Percentiles rank a stretch among this genome's conserved stretches.
These are phyloP conservation scores for Helicoverpa zea DNA, from an alignment of 1,140 invertebrate species.

Conservation along the genomic window DNA sequence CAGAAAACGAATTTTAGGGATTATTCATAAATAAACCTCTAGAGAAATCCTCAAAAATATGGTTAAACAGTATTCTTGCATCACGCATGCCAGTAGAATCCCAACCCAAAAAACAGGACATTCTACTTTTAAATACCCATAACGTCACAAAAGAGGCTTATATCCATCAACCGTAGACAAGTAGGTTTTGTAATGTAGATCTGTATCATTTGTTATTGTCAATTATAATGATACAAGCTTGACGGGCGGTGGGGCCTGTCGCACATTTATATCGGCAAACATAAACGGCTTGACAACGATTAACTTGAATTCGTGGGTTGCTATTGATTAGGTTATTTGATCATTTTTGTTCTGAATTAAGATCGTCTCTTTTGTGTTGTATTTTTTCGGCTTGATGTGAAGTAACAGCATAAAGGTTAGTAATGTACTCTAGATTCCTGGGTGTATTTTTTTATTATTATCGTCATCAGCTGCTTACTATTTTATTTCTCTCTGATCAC, in stretches of 20 bases:
- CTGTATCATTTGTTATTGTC: slow-evolving; percentile 81
- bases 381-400: too few relatives aligned
- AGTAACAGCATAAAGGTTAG: too few relatives aligned
- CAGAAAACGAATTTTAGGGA: too few relatives aligned
- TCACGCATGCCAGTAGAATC: too few relatives aligned
- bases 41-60: too few relatives aligned
- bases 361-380: not conserved
- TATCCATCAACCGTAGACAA: slow-evolving; percentile 71
- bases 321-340: not conserved
- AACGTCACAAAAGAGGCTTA: slow-evolving; percentile 62
- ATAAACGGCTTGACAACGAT: slow-evolving; percentile 31
- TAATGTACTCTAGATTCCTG: too few relatives aligned
- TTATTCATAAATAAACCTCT: too few relatives aligned
- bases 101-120: not conserved
- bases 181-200: slow-evolving; percentile 71
- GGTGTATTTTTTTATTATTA: too few relatives aligned
- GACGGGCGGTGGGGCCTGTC: slow-evolving; percentile 1
- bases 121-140: slow-evolving; percentile 29
- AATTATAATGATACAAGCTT: slow-evolving; percentile 74
- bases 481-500: too few relatives aligned
- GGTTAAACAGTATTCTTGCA: too few relatives aligned
- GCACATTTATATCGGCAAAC: slow-evolving; percentile 7
- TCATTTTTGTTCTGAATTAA: slow-evolving; percentile 15
- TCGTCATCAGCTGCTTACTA: too few relatives aligned
- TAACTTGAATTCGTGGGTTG: slow-evolving; percentile 2